Percentiles rank a stretch among this genome's conserved stretches.
Conservation (phyloP, 2,888 invertebrate genomes). For the Pristionchus fissidentatus region DNA sequence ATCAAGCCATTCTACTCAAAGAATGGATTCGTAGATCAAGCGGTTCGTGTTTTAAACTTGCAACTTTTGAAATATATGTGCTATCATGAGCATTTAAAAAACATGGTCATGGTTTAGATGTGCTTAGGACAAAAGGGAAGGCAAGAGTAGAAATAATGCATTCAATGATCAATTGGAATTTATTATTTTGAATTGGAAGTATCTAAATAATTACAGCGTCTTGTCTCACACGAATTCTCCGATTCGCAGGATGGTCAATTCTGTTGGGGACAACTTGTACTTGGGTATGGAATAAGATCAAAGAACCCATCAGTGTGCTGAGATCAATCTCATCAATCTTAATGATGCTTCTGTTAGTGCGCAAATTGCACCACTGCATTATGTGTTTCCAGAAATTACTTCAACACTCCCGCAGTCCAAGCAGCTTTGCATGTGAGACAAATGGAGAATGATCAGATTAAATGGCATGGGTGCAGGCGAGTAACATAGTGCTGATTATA, state of each 20-base stretch:
- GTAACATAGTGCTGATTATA: not conserved
- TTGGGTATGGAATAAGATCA: too few species aligned
- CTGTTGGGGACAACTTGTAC: conserved; percentile 49
- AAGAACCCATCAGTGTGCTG: not conserved
- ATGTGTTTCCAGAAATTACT: not conserved
- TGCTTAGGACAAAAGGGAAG: too few species aligned
- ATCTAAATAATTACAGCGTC: not conserved
- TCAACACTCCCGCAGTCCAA: conserved; percentile 32
- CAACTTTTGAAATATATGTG: too few species aligned
- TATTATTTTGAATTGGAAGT: not conserved
- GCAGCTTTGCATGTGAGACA: conserved; percentile 39
- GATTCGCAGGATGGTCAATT: conserved; percentile 54
- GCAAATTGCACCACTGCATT: not conserved
- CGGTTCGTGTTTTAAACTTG: not conserved
- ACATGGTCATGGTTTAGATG: not conserved
- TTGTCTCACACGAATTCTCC: conserved; percentile 46
- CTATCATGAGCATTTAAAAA: not conserved
- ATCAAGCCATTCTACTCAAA: conserved; percentile 24
- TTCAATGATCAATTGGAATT: too few species aligned
- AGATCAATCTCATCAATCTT: not conserved
- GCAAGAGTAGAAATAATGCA: too few species aligned
- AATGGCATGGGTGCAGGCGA: not conserved
- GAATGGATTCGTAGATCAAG: conserved; percentile 14
- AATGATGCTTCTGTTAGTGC: not conserved
- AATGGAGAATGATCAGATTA: not conserved